Conservation (phyloP, 2,888 invertebrate species). For the Phymatocera aterrima region DNA sequence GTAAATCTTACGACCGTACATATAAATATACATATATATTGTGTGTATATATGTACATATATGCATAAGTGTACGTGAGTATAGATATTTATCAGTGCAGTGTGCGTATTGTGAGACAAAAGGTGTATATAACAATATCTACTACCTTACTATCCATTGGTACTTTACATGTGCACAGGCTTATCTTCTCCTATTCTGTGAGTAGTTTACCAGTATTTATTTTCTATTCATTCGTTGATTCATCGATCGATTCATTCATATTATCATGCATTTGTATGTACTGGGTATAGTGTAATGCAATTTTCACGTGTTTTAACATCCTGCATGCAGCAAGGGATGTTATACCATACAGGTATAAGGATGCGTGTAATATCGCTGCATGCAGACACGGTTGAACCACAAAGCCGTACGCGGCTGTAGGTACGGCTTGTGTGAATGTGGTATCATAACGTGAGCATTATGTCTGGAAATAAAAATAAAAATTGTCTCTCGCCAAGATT, state of each 20-base stretch:
- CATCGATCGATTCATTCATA: too few species aligned
- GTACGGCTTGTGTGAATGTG: neutral
- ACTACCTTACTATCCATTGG: neutral
- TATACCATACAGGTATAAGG: too few species aligned
- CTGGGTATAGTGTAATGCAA: too few species aligned
- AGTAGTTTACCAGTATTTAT: neutral
- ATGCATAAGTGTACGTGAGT: neutral
- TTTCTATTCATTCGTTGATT: neutral
- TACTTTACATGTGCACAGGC: neutral
- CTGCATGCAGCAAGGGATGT: too few species aligned
- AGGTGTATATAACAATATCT: neutral
- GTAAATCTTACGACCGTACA: too few species aligned
- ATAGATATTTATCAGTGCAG: neutral
- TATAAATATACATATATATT: too few species aligned
- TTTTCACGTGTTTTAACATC: too few species aligned
- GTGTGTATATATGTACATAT: too few species aligned
- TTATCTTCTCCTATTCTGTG: neutral
- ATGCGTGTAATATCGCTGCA: too few species aligned
- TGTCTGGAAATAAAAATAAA: constrained; percentile 14
- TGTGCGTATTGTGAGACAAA: neutral
- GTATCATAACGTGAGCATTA: neutral
- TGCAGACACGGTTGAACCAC: too few species aligned
- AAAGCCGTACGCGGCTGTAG: neutral
- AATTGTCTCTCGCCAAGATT: neutral
- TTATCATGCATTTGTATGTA: too few species aligned